These are phyloP conservation scores for Lampris incognitus DNA, from an alignment of 2,113 vertebrate species.

Conservation along the genomic window DNA sequence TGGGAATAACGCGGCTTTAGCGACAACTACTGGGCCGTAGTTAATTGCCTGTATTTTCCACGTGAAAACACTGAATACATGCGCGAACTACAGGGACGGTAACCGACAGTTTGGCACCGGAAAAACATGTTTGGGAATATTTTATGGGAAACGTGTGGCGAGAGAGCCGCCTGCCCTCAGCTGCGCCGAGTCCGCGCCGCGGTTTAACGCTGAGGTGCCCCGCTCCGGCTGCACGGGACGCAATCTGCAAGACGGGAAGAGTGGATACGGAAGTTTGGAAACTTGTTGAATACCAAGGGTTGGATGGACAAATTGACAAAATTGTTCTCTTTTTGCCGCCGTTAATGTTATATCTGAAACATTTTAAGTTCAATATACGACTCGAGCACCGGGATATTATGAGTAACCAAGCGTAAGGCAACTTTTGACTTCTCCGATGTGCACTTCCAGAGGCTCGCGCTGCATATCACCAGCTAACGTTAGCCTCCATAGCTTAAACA, in stretches of 20 bases:
- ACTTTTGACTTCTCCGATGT: conserved; percentile 66
- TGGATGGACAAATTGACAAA: conserved; percentile 25
- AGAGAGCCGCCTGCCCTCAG: conserved; percentile 28
- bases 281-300: conserved; percentile 30
- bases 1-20: conserved; percentile 84
- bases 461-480: conserved; percentile 62
- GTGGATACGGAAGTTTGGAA: conserved; percentile 78
- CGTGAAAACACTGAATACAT: conserved; percentile 59
- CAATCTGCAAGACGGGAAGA: conserved; percentile 62
- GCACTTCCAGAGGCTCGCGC: conserved; percentile 54
- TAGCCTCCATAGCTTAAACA: conserved; percentile 66
- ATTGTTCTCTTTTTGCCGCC: neutral
- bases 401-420: conserved; percentile 38
- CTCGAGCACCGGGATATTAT: conserved; percentile 30
- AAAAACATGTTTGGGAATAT: conserved; percentile 15
- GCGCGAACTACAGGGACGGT: conserved; percentile 17
- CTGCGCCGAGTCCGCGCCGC: conserved; percentile 60
- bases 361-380: conserved; percentile 32
- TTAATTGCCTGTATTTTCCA: conserved; percentile 62
- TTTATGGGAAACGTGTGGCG: conserved; percentile 34
- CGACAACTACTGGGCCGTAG: conserved; percentile 69
- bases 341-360: conserved; percentile 28
- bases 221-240: conserved; percentile 68
- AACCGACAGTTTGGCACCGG: conserved; percentile 45
- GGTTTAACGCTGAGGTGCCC: conserved; percentile 67